Conservation (phyloP, 2,797 vertebrate genomes). For the Tragelaphus eurycerus region DNA sequence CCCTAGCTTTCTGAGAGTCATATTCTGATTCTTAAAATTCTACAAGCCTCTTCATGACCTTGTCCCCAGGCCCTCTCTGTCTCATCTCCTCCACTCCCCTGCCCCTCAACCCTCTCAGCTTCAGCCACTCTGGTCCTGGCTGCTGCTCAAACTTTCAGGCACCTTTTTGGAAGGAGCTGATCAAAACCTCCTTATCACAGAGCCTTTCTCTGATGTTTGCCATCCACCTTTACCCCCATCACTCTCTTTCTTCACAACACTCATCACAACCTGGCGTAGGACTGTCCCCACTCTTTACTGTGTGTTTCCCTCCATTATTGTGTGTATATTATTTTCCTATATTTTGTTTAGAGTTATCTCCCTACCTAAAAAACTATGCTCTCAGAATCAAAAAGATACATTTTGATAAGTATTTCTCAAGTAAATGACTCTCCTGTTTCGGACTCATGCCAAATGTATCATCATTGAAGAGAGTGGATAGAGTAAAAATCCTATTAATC, state of each 20-base stretch:
- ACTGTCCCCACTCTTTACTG: neutral
- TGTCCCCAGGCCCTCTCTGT: neutral
- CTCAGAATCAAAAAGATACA: neutral
- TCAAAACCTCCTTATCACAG: neutral
- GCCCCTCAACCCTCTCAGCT: neutral
- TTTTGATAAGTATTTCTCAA: neutral
- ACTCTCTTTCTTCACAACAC: neutral
- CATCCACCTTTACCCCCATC: neutral
- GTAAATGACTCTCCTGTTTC: neutral
- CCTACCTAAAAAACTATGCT: fast-evolving
- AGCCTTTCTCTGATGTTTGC: neutral
- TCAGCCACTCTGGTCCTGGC: neutral
- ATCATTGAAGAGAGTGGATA: neutral
- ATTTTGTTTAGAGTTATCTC: neutral
- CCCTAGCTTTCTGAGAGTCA: neutral
- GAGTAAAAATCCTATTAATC: neutral
- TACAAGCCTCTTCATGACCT: neutral
- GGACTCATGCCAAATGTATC: neutral
- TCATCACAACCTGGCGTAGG: neutral
- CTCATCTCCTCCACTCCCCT: neutral
- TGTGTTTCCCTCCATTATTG: neutral
- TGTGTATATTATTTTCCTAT: neutral
- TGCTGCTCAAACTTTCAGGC: neutral
- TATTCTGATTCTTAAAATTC: neutral
- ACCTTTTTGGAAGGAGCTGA: neutral